Evolutionary conservation across 37 sponge, comb jelly and placozoan genomes (phyloP), one percentile per base, ranked within the genome.

Genomic region (Ephydatia muelleri): DNA sequence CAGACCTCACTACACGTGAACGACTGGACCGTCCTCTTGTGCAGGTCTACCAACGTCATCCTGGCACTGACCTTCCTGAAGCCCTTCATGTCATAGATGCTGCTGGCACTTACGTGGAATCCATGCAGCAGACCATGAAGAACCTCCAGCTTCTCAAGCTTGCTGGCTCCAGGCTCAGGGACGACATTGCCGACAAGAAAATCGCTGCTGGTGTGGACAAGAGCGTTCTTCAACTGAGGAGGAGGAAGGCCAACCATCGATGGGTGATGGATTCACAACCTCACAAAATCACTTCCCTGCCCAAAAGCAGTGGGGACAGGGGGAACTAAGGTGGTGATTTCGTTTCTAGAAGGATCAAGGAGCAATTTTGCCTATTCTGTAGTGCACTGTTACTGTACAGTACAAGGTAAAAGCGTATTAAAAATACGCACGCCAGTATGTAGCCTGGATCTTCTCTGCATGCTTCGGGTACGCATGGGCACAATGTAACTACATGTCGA

Each of bases 11-110:
- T 66, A 82, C 83, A 40, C 67, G 89, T n/a, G 95, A 94, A 68
- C 76, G 84, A n/a, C 81, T 94, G 38, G 92, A 94, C 79, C 82
- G 95, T 0, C 95, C 95, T 1, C 13, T 85, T 12, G 92, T 94
- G 14, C 39, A 36, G 32, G 86, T 88, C 19, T 94, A 83, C 75
- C 95, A 94, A 65, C 31, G 85, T 13, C 95, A 94, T 68, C 91
- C 90, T 2, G 87, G 95, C 13, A 91, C 95, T 23, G 92, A 94
- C 43, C 88, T 94, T 8, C 91, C 95, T 12, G 95, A 94, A 66
- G 95, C 92, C 19, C 49, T 80, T 25, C 89, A 88, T 68, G 67
- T 88, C 9, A 70, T 88, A 34, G 70, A 76, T 75, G 92, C 85
- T 57, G 76, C 48, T 36, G 80, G 57, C 1, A 64, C 65, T 32